Conservation (phyloP, 2,888 invertebrate species). For the Malthinus seriepunctatus region DNA sequence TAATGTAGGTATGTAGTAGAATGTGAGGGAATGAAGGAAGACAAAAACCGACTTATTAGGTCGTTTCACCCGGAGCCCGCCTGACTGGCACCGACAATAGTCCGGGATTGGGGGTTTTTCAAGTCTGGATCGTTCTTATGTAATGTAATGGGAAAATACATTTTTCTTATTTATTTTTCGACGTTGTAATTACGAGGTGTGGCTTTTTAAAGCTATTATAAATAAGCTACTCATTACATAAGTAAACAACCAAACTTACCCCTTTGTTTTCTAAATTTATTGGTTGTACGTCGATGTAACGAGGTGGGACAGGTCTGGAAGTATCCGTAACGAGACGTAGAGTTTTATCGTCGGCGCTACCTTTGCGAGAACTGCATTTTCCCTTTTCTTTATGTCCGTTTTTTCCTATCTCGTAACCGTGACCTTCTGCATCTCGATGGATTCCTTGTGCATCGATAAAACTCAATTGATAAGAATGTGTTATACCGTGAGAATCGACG, state of each 20-base stretch:
- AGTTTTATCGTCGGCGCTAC: slow-evolving; percentile 11
- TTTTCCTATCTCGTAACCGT: slow-evolving; percentile 40
- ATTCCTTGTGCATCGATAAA: slow-evolving; percentile 53
- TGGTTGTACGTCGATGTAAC: slow-evolving; percentile 50
- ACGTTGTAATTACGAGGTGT: not conserved
- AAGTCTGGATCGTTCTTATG: slow-evolving; percentile 2
- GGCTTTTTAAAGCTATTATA: not conserved
- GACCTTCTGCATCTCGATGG: slow-evolving; percentile 50
- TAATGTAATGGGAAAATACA: slow-evolving; percentile 2
- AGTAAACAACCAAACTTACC: slow-evolving; percentile 43
- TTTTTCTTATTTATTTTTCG: too few species aligned
- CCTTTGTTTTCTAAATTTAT: slow-evolving; percentile 50
- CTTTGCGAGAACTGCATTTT: slow-evolving; percentile 25
- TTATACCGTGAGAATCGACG: slow-evolving; percentile 50
- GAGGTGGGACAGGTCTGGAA: slow-evolving; percentile 47
- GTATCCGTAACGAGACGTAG: slow-evolving; percentile 19
- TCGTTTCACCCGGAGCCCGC: slow-evolving; percentile 26
- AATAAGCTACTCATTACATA: not conserved
- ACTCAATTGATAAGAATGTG: slow-evolving; percentile 50
- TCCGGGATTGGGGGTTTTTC: slow-evolving; percentile 1
- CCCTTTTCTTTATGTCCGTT: slow-evolving; percentile 23
- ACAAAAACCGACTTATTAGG: not conserved
- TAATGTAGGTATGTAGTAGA: too few species aligned
- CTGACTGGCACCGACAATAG: slow-evolving; percentile 25
- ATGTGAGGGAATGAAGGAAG: not conserved